These are phyloP conservation scores for Ochotona curzoniae DNA, from an alignment of 2,113 vertebrate genomes.

Conservation along the genomic window DNA sequence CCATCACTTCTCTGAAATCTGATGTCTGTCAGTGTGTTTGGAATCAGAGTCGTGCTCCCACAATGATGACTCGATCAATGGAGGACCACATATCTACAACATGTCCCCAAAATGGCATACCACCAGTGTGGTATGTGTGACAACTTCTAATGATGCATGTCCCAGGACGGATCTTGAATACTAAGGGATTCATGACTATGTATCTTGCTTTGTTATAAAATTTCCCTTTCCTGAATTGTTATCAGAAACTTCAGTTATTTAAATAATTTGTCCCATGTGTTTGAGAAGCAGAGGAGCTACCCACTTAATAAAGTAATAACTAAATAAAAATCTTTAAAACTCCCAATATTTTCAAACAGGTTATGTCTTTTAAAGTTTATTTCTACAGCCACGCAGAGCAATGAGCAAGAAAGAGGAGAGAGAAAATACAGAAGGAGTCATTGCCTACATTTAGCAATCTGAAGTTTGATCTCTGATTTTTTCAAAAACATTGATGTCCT, in stretches of 20 bases:
- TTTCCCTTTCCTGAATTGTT: conserved; percentile 19
- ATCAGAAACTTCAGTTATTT: background rate
- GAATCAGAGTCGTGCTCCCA: background rate
- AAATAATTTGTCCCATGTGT: background rate
- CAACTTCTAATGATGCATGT: no score
- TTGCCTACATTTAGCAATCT: background rate
- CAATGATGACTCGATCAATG: no score
- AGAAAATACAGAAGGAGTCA: background rate
- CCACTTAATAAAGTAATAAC: background rate
- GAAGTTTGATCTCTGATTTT: background rate
- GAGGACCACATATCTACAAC: no score
- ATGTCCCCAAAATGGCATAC: no score
- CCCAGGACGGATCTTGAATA: no score
- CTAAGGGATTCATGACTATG: no score
- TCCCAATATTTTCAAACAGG: background rate
- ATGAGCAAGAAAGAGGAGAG: no score
- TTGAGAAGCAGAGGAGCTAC: background rate
- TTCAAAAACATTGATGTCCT: background rate
- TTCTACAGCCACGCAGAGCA: conserved; percentile 4
- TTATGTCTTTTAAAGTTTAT: background rate
- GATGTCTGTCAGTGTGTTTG: background rate
- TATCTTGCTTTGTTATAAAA: background rate
- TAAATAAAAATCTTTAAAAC: conserved; percentile 20
- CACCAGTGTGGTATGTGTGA: no score
- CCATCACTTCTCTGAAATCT: background rate